These are phyloP conservation scores for Lycophotia porphyrea DNA, from an alignment of 2,888 invertebrate genomes.

Conservation along the genomic window DNA sequence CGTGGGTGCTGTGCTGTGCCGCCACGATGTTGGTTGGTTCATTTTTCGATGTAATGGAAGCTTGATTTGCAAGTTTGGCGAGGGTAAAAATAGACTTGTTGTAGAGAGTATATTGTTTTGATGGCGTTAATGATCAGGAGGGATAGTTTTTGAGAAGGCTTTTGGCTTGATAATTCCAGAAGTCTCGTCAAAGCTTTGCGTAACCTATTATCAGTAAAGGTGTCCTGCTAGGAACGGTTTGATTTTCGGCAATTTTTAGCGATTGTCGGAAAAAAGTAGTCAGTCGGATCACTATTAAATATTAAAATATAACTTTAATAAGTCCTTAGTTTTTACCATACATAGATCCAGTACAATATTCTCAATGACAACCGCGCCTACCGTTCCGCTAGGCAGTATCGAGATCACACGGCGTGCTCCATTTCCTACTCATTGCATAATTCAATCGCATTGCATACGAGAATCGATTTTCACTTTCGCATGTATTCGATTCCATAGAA, in stretches of 20 bases:
- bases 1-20: slow-evolving; percentile 34
- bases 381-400: slow-evolving; percentile 80
- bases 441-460: slow-evolving; percentile 76
- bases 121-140: not conserved
- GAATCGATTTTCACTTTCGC: slow-evolving; percentile 86
- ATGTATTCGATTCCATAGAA: slow-evolving; percentile 70
- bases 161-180: not conserved
- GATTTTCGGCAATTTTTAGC: not conserved
- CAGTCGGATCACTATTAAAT: not conserved
- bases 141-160: not conserved
- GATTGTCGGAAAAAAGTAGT: not conserved
- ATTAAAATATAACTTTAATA: not conserved
- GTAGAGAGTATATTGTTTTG: not conserved
- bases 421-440: slow-evolving; percentile 84
- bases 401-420: slow-evolving; percentile 80
- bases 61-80: slow-evolving; percentile 24
- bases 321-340: slow-evolving; percentile 7
- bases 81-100: slow-evolving; percentile 26
- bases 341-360: slow-evolving; percentile 47
- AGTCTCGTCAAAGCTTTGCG: not conserved
- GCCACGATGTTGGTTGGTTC: slow-evolving; percentile 27
- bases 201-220: not conserved
- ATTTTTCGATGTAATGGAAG: slow-evolving; percentile 35
- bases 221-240: not conserved
- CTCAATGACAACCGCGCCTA: slow-evolving; percentile 75